Percentiles rank a stretch among this genome's conserved stretches.
phyloP scores from a whole-genome alignment of 2,797 vertebrate genomes.

The Neopelma chrysocephalum region DNA sequence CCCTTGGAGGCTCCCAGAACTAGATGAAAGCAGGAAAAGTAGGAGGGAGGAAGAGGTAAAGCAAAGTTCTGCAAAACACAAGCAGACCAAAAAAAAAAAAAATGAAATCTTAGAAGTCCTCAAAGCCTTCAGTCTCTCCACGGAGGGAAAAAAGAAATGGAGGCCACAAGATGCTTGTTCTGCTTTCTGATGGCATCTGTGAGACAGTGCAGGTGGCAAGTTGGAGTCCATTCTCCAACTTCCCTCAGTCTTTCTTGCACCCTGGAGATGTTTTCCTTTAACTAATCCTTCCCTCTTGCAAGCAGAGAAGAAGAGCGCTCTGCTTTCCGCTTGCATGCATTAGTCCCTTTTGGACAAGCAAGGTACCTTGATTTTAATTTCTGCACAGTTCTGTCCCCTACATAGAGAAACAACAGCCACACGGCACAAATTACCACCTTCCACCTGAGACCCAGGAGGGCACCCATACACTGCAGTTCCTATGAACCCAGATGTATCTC shows the following conservation, averaged over 20 bases:
- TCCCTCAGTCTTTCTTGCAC: background rate
- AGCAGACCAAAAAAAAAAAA: background rate
- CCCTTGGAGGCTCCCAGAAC: background rate
- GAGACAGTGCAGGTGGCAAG: background rate
- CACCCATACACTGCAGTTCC: background rate
- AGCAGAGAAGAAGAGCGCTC: background rate
- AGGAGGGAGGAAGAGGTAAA: background rate
- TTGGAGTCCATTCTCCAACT: background rate
- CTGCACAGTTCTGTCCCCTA: background rate
- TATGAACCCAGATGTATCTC: background rate
- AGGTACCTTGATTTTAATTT: background rate
- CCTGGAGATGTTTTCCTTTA: background rate
- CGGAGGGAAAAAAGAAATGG: background rate
- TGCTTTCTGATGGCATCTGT: background rate
- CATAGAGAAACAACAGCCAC: background rate
- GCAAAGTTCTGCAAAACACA: background rate
- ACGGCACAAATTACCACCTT: background rate
- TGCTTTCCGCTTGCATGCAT: background rate
- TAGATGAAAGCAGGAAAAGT: background rate
- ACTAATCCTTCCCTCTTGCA: background rate
- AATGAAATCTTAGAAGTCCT: background rate
- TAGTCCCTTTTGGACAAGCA: background rate
- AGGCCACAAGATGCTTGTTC: background rate
- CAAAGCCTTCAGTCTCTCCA: background rate
- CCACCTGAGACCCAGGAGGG: background rate